A percentile compares a stretch with the other conserved stretches of the same genome.
These are phyloP conservation scores for Aleiodes testaceus DNA, from an alignment of 2,888 invertebrate genomes.

Conservation along the genomic window DNA sequence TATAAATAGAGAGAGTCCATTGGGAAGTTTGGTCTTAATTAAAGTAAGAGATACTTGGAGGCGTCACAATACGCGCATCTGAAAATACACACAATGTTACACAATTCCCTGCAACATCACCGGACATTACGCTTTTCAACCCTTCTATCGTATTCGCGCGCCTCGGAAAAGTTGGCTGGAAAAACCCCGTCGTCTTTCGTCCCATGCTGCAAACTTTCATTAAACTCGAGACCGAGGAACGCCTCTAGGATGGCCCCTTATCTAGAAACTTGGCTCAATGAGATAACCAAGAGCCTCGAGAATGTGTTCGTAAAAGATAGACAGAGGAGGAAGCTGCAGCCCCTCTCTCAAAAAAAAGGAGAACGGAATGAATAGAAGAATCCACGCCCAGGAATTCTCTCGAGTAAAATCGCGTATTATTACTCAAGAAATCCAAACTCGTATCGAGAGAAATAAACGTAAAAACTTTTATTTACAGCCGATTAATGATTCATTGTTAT, in stretches of 20 bases:
- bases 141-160: background rate
- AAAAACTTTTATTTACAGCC: constrained; percentile 47
- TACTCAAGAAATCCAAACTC: too few species aligned
- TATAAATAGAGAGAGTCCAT: background rate
- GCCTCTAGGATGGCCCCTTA: constrained; percentile 52
- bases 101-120: constrained; percentile 23
- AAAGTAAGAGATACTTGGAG: background rate
- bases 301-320: constrained; percentile 20
- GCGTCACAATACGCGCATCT: constrained; percentile 12
- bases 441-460: too few species aligned
- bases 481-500: constrained; percentile 54
- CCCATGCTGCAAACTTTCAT: constrained; percentile 57
- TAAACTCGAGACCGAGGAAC: constrained; percentile 54
- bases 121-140: constrained; percentile 30
- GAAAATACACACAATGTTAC: too few species aligned
- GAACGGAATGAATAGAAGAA: constrained; percentile 23
- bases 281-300: constrained; percentile 55
- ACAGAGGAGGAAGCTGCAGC: constrained; percentile 9
- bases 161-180: constrained; percentile 47
- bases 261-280: constrained; percentile 63
- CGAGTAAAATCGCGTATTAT: too few species aligned
- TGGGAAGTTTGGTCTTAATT: constrained; percentile 13
- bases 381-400: too few species aligned
- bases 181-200: constrained; percentile 46
- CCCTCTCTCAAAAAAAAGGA: constrained; percentile 8